Base-by-base conservation (phyloP, 1,140 invertebrate species). In the Hyles vespertilio region DNA sequence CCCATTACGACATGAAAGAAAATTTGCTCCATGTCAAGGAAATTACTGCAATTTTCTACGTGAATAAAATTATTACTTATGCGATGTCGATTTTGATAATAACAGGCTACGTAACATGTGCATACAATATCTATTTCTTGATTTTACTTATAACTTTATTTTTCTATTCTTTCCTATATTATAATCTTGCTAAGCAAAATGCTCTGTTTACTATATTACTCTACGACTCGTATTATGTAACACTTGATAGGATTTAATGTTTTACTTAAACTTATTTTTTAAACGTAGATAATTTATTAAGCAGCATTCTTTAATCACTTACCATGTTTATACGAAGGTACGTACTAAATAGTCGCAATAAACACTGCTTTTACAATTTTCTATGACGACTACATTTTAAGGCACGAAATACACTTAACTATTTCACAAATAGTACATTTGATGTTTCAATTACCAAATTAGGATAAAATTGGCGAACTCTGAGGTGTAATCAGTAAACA, bases 311-410 rank as follows among this genome's bases (percentile, higher is more conserved):
- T 5, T 8, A 5, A 22, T n/a, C n/a, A 48, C n/a, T 48, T 48
- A 48, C 46, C 46, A 48, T 48, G 4, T 5, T 40, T 40, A 8
- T 40, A 8, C 8, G 4, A 10, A 48, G 46, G 5, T n/a, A n/a
- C n/a, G 46, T n/a, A 11, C 46, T n/a, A 48, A 48, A 48, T 48
- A 11, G 32, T 32, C 48, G 51, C 52, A 48, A 49, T 55, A 5
- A 33, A 45, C 12, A 32, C 52, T 8, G 43, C 45, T 58, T 36
- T 33, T 48, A 48, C n/a, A 43, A 51, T 56, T 56, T n/a, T n/a
- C 9, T 34, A 47, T 43, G 3, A 59, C 55, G 60, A 67, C 73
- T 52, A 51, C 61, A 67, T 44, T 67, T 65, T 67, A 8, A 40
- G 8, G 46, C 49, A 51, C 54, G 3, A 8, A 49, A 52, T 46